phyloP scores from a whole-genome alignment of 2,888 invertebrate species.

The Melieria crassipennis region DNA sequence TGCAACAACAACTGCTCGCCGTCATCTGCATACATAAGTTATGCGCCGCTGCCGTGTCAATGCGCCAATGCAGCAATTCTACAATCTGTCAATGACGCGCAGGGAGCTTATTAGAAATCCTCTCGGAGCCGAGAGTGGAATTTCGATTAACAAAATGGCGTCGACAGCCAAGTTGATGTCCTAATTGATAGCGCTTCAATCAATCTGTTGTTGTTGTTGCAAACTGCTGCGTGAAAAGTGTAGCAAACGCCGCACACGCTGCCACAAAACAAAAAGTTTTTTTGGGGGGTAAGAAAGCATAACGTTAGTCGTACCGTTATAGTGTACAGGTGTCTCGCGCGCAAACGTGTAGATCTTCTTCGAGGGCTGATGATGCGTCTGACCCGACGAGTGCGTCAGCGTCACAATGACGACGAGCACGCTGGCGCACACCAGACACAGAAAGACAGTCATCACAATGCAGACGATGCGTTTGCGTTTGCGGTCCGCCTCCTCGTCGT shows the following conservation, averaged over 20 bases:
- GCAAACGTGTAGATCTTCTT: slow-evolving; percentile 75
- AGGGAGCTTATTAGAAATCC: no score
- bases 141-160: no score
- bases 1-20: slow-evolving; percentile 11
- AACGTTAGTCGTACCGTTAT: slow-evolving; percentile 59
- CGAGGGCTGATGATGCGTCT: slow-evolving; percentile 73
- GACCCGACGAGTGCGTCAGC: slow-evolving; percentile 76
- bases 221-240: no score
- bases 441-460: slow-evolving; percentile 77
- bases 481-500: slow-evolving; percentile 72
- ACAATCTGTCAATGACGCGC: no score
- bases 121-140: no score
- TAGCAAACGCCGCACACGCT: no score
- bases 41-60: no score
- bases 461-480: slow-evolving; percentile 76
- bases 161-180: no score
- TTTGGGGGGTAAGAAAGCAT: not conserved
- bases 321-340: slow-evolving; percentile 66
- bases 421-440: slow-evolving; percentile 78
- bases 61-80: no score
- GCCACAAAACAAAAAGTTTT: no score
- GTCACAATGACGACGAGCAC: slow-evolving; percentile 82
- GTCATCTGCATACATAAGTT: slow-evolving; percentile 20
- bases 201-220: no score
- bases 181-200: no score